phyloP scores from a whole-genome alignment of 2,797 vertebrate genomes.

The Microhierax caerulescens region DNA sequence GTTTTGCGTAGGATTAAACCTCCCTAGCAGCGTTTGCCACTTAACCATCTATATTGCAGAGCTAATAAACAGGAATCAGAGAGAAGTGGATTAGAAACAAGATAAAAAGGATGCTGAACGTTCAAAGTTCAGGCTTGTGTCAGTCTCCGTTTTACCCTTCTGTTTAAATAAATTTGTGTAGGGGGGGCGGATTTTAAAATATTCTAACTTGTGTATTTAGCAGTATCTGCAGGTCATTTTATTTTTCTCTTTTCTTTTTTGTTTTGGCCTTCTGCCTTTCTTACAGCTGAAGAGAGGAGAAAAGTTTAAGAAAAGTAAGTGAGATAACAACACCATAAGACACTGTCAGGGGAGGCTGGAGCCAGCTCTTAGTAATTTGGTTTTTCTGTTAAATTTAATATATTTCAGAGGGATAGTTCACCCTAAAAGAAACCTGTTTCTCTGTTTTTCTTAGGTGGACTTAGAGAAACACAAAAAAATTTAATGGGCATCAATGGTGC shows the following conservation, averaged over 20 bases:
- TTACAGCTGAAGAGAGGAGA: background rate
- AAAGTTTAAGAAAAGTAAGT: background rate
- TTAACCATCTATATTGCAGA: background rate
- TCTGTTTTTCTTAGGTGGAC: background rate
- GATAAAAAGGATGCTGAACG: background rate
- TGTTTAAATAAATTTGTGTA: background rate
- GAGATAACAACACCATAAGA: background rate
- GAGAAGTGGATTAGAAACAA: background rate
- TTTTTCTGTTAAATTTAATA: background rate
- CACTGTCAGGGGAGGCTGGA: background rate
- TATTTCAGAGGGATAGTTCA: background rate
- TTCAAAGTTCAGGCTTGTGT: background rate
- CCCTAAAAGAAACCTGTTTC: background rate
- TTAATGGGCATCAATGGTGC: background rate
- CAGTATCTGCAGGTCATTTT: background rate
- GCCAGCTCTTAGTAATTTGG: background rate
- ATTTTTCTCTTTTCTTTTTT: too few species aligned
- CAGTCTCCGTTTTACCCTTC: background rate
- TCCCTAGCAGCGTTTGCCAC: background rate
- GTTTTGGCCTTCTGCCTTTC: background rate
- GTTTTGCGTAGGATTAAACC: background rate
- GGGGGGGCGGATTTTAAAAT: background rate
- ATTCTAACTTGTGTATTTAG: background rate
- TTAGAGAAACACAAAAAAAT: background rate
- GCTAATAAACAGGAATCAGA: accelerated